phyloP scores from a whole-genome alignment of 2,113 vertebrate genomes.

The Edolisoma coerulescens region DNA sequence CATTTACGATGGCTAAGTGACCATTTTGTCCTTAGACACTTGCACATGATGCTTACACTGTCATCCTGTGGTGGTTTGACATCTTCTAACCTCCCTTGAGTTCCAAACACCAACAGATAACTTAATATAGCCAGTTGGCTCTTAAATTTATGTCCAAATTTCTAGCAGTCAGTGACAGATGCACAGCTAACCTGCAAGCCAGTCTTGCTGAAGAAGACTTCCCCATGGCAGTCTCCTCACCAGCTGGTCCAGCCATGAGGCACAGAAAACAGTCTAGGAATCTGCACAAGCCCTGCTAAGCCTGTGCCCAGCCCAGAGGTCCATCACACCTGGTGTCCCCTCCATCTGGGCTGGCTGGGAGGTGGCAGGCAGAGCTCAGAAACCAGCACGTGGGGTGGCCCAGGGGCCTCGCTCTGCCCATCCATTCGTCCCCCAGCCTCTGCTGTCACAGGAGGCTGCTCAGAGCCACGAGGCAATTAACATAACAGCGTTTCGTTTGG shows the following conservation, averaged over 20 bases:
- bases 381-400: fast-evolving
- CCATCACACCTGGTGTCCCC: not conserved
- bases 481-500: not conserved
- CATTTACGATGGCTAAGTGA: not conserved
- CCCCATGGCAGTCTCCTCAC: not conserved
- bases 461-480: not conserved
- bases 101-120: not conserved
- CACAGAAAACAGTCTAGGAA: not conserved
- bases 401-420: not conserved
- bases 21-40: not conserved
- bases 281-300: not conserved
- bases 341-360: not conserved
- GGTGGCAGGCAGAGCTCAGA: not conserved
- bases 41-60: not conserved
- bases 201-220: not conserved
- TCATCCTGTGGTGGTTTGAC: not conserved
- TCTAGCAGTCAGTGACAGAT: not conserved
- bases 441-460: not conserved
- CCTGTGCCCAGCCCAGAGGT: not conserved
- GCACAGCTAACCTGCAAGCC: not conserved
- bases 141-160: not conserved
- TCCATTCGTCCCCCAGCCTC: not conserved
- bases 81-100: not conserved
- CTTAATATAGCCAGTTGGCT: not conserved
- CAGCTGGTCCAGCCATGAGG: not conserved